Evolutionary conservation across 2,797 vertebrate genomes (phyloP).

Genomic region (Natrix natrix): DNA sequence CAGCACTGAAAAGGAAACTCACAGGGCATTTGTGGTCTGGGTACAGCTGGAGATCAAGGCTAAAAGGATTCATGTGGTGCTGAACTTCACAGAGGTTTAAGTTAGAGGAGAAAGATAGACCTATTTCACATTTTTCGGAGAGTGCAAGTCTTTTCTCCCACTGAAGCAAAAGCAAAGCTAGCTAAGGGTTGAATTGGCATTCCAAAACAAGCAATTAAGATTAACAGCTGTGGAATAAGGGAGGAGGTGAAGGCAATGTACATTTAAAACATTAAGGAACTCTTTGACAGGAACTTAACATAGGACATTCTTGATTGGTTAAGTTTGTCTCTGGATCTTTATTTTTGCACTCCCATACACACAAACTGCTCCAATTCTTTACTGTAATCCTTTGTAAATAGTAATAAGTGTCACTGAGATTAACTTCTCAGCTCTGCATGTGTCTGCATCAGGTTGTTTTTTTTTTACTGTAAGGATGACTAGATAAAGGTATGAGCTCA

Average conservation of each 20-base stretch:
- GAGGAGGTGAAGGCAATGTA: neutral
- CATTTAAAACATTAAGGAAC: neutral
- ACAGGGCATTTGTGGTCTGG: neutral
- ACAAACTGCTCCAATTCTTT: neutral
- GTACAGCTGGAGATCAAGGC: neutral
- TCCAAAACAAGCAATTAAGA: neutral
- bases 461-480: neutral
- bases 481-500: neutral
- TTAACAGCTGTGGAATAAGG: neutral
- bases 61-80: neutral
- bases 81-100: neutral
- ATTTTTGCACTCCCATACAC: neutral
- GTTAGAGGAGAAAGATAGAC: neutral
- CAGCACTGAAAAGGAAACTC: neutral
- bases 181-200: neutral
- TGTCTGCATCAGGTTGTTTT: neutral
- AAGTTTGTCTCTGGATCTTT: neutral
- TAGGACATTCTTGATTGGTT: neutral
- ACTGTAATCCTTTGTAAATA: neutral
- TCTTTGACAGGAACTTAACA: neutral
- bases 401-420: neutral
- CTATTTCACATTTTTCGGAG: neutral
- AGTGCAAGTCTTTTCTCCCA: neutral
- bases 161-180: neutral
- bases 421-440: neutral